phyloP scores from a whole-genome alignment of 2,113 vertebrate genomes.

The Nestor notabilis region DNA sequence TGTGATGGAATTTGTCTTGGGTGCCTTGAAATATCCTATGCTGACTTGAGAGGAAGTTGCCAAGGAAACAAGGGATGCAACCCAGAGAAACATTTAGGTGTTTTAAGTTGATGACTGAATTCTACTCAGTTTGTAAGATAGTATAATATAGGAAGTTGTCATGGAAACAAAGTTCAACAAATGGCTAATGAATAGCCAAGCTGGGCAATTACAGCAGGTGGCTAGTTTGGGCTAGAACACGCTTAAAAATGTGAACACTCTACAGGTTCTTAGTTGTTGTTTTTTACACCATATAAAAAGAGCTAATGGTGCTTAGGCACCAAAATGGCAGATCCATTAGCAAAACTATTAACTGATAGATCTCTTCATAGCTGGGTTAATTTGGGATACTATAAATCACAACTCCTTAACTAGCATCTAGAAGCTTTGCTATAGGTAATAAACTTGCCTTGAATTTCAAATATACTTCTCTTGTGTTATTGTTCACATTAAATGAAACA shows the following conservation, averaged over 20 bases:
- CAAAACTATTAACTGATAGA: not conserved
- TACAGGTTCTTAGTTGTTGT: not conserved
- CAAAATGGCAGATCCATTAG: not conserved
- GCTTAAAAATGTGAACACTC: not conserved
- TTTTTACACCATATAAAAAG: not conserved
- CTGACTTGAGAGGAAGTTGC: constrained; percentile 52
- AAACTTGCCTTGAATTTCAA: not conserved
- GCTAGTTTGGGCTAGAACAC: not conserved
- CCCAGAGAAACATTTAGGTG: constrained; percentile 23
- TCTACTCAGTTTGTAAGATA: not conserved
- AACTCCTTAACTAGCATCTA: not conserved
- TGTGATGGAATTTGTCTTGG: constrained; percentile 42
- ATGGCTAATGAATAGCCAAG: constrained; percentile 13
- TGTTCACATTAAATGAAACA: not conserved
- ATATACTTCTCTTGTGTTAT: not conserved
- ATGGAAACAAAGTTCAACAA: constrained; percentile 61
- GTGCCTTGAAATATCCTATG: constrained; percentile 48
- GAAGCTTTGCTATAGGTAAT: not conserved
- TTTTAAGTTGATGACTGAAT: constrained; percentile 35
- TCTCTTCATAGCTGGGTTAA: not conserved
- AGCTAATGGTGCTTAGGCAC: not conserved
- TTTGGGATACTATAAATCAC: not conserved
- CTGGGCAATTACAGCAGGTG: not conserved
- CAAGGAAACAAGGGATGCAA: constrained; percentile 59
- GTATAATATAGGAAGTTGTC: constrained; percentile 24